These are phyloP conservation scores for Lutjanus argentimaculatus DNA, from an alignment of 2,797 vertebrate species.

Conservation along the genomic window DNA sequence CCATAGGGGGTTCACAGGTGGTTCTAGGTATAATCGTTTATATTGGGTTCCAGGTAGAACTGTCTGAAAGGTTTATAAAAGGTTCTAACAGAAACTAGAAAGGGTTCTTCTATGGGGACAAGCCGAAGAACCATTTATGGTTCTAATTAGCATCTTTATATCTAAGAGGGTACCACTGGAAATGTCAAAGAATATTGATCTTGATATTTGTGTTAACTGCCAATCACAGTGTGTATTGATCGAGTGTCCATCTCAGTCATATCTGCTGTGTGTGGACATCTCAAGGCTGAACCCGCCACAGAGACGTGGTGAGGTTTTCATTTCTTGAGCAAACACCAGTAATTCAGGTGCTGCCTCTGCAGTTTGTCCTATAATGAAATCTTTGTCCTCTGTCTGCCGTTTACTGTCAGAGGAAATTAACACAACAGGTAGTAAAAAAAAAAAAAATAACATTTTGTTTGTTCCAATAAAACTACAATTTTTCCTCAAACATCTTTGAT, in stretches of 20 bases:
- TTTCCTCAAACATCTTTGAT: slow-evolving; percentile 25
- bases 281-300: slow-evolving; percentile 55
- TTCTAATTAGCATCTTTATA: too few species aligned
- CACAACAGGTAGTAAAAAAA: slow-evolving; percentile 4
- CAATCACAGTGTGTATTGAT: slow-evolving; percentile 75
- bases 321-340: slow-evolving; percentile 72
- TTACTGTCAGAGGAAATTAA: slow-evolving; percentile 37
- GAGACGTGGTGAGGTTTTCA: slow-evolving; percentile 59
- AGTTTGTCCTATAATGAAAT: slow-evolving; percentile 65
- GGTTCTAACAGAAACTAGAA: too few species aligned
- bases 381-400: slow-evolving; percentile 35
- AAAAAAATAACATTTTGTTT: slow-evolving; percentile 13
- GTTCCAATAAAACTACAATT: slow-evolving; percentile 15
- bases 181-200: slow-evolving; percentile 77
- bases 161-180: slow-evolving; percentile 18
- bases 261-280: slow-evolving; percentile 40
- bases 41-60: too few species aligned
- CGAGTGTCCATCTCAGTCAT: slow-evolving; percentile 26
- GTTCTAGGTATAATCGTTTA: too few species aligned
- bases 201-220: slow-evolving; percentile 45
- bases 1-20: too few species aligned
- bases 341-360: slow-evolving; percentile 44
- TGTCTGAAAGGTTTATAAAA: too few species aligned
- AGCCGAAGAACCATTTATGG: too few species aligned
- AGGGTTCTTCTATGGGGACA: too few species aligned